Evolutionary conservation across 2,113 vertebrate genomes (phyloP), one percentile per base, ranked within the genome.

Genomic region (Myrmecobius fasciatus): DNA sequence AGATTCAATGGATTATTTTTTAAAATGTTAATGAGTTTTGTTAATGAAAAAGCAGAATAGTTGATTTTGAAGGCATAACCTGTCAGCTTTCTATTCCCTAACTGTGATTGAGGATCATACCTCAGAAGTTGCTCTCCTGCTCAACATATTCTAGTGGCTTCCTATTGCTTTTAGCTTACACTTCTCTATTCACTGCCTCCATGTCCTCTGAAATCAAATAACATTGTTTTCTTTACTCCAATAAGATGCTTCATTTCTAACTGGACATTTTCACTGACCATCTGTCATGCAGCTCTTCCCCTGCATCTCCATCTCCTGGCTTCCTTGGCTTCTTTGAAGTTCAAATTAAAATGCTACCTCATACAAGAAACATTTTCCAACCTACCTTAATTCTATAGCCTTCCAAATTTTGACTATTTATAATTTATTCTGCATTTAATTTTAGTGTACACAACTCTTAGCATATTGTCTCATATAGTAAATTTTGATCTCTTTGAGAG

Each of bases 21-120:
- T 43, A 43, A 43, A 43, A 83, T 83, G n/a, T 43, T n/a, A 83
- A n/a, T 75, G 31, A 75, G n/a, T n/a, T 75, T 75, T n/a, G 11
- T 75, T 17, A n/a, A 83, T 83, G 67, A 83, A 67, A 4, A 89
- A 91, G 24, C 48, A 91, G 92, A 92, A 36, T 24, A 95, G 91
- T 3, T 22, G 47, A 54, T 10, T 89, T 93, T 25, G 51, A 91
- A 95, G 53, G n/a, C 17, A 25, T 14, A 91, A 26, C 12, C 2
- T 67, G 24, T 43, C 53, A 3, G 1, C 14, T 48, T 89, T 3
- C 52, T 91, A 46, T 28, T 94, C 90, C 25, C 9, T 91, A 67
- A 26, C 14, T 92, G 60, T 53, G 25, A 2, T 2, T 96, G 90
- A 49, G 8, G 89, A 47, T 83, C 20, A 83, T 43, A 83, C 20